These are phyloP conservation scores for Sitta europaea DNA, from an alignment of 2,113 vertebrate genomes.

Conservation along the genomic window DNA sequence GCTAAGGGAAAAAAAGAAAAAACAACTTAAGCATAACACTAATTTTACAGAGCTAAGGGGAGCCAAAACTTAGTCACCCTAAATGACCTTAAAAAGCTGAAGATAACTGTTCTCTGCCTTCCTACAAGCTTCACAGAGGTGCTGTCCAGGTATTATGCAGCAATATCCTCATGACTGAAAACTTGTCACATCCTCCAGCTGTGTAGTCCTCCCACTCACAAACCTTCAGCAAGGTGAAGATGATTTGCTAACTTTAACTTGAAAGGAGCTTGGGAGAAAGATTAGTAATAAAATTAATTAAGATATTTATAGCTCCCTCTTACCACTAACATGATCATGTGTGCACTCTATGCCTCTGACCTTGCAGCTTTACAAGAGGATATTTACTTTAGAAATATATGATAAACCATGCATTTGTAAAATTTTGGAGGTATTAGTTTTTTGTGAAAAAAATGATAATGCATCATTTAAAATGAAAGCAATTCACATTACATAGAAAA, in stretches of 20 bases:
- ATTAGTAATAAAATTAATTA: conserved; percentile 41
- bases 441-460: neutral
- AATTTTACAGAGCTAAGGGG: neutral
- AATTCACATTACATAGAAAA: neutral
- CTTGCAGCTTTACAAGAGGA: neutral
- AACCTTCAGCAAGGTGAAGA: neutral
- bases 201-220: neutral
- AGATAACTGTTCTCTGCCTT: neutral
- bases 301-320: conserved; percentile 51
- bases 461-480: conserved; percentile 27
- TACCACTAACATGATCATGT: neutral
- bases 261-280: neutral
- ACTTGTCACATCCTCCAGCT: neutral
- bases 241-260: neutral
- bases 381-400: conserved; percentile 1
- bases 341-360: conserved; percentile 22
- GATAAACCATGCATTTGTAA: neutral
- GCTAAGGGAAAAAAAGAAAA: neutral
- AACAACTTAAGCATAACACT: neutral
- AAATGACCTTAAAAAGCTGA: neutral
- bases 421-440: neutral
- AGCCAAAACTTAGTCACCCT: neutral
- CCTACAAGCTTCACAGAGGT: neutral
- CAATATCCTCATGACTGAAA: neutral
- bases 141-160: neutral